Percentiles rank a stretch among this genome's conserved stretches.
phyloP scores from a whole-genome alignment of 2,888 invertebrate species.

The Dryobotodes eremita region DNA sequence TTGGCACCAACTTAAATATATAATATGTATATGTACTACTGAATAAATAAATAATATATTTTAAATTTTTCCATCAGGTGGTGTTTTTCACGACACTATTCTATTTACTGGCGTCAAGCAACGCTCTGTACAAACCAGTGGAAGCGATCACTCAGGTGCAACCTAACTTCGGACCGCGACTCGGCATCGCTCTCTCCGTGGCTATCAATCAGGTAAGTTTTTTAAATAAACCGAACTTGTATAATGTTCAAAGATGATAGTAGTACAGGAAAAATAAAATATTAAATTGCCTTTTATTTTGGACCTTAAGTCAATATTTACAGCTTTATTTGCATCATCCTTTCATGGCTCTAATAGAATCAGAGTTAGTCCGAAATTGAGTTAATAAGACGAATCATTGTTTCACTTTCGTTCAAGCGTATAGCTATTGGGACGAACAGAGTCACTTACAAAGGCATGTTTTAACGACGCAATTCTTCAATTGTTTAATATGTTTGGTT shows the following conservation, averaged over 20 bases:
- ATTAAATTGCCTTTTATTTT: background rate
- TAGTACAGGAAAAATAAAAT: background rate
- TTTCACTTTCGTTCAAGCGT: background rate
- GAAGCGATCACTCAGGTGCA: constrained; percentile 96
- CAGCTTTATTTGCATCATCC: background rate
- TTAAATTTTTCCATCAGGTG: constrained; percentile 91
- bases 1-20: no score
- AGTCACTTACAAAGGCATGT: background rate
- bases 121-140: constrained; percentile 96
- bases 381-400: no score
- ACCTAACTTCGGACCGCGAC: constrained; percentile 94
- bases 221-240: background rate
- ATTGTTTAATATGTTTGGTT: background rate
- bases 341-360: no score
- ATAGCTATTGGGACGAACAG: background rate
- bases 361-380: no score
- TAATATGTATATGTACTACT: no score
- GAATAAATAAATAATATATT: no score
- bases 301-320: background rate
- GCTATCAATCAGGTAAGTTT: constrained; percentile 94
- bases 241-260: background rate
- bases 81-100: constrained; percentile 99
- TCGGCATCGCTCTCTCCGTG: constrained; percentile 95
- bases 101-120: constrained; percentile 96
- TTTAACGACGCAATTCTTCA: constrained; percentile 2